These are phyloP conservation scores for Ips nitidus DNA, from an alignment of 1,140 invertebrate species.

Conservation along the genomic window DNA sequence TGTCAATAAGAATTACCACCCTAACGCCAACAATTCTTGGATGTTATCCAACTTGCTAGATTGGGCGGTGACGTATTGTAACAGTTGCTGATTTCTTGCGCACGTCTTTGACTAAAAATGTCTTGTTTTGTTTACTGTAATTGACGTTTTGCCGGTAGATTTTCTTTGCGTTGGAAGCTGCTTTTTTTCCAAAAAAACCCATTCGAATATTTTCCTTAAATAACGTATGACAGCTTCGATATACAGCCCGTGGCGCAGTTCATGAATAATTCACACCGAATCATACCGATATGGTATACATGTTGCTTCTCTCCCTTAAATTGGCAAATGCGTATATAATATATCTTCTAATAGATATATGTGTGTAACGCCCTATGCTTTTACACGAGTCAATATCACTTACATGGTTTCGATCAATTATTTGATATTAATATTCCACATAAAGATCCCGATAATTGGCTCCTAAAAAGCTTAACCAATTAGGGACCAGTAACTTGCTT, in stretches of 20 bases:
- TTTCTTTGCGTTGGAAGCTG: conserved; percentile 6
- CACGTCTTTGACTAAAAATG: neutral
- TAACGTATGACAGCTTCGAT: conserved; percentile 31
- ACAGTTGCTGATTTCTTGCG: neutral
- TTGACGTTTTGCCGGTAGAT: neutral
- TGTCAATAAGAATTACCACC: conserved; percentile 26
- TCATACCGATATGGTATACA: conserved; percentile 33
- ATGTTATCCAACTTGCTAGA: conserved; percentile 29
- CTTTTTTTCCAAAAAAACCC: neutral
- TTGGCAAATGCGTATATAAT: conserved; percentile 35
- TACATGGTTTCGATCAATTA: too few species aligned
- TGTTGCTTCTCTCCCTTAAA: conserved; percentile 33
- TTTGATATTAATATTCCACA: conserved; percentile 21
- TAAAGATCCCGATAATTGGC: conserved; percentile 28
- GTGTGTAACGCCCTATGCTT: conserved; percentile 1
- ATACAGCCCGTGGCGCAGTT: conserved; percentile 25
- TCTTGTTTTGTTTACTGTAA: neutral
- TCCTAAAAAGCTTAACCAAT: conserved; percentile 34
- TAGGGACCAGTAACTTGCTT: conserved; percentile 27
- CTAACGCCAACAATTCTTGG: conserved; percentile 16
- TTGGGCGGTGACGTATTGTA: neutral
- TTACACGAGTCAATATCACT: neutral
- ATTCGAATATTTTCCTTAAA: conserved; percentile 30
- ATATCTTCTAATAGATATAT: conserved; percentile 19
- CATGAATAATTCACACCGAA: conserved; percentile 34